phyloP scores from a whole-genome alignment of 2,888 invertebrate species.

The Oxytorus armatus region DNA sequence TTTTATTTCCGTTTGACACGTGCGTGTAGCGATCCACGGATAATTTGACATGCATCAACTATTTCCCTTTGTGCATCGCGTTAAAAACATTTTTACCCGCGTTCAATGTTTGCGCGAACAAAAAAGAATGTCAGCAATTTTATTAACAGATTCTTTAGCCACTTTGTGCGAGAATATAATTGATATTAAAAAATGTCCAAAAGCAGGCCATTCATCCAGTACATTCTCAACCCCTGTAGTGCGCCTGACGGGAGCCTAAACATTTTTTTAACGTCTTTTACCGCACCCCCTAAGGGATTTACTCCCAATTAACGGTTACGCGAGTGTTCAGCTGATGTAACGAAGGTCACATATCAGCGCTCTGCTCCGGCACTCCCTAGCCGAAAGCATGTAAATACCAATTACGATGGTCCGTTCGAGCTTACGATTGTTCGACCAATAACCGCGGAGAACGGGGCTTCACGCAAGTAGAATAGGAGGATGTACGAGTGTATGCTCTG shows the following conservation, averaged over 20 bases:
- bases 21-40: too few species aligned
- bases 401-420: slow-evolving; percentile 74
- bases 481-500: too few species aligned
- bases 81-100: not conserved
- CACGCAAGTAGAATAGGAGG: not conserved
- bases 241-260: not conserved
- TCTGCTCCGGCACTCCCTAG: slow-evolving; percentile 63
- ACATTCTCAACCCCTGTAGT: not conserved
- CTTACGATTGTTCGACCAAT: not conserved
- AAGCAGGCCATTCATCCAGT: not conserved
- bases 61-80: too few species aligned
- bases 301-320: slow-evolving; percentile 78
- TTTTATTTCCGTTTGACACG: too few species aligned
- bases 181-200: not conserved
- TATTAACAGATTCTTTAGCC: not conserved
- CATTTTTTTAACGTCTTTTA: slow-evolving; percentile 17
- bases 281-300: slow-evolving; percentile 27
- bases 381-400: slow-evolving; percentile 77
- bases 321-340: slow-evolving; percentile 77
- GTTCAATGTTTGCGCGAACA: too few species aligned
- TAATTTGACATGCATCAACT: too few species aligned
- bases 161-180: not conserved
- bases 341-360: slow-evolving; percentile 78
- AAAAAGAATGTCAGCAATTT: not conserved
- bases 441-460: not conserved